These are phyloP conservation scores for Ganaspis sp. DNA, from an alignment of 1,140 invertebrate genomes.

Conservation along the genomic window DNA sequence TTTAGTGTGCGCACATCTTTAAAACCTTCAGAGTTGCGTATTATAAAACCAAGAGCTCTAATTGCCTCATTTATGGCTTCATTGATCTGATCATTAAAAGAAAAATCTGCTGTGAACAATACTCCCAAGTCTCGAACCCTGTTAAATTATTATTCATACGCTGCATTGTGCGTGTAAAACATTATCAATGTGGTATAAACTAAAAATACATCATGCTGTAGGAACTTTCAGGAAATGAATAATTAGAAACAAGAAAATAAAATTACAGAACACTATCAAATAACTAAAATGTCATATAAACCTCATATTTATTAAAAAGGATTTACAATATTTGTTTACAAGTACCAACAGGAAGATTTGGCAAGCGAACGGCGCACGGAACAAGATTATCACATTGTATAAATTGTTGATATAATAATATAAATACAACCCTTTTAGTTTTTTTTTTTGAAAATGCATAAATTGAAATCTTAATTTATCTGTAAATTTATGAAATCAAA, in stretches of 20 bases:
- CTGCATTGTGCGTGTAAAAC: too few species aligned
- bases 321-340: slow-evolving; percentile 76
- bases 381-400: slow-evolving; percentile 74
- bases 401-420: slow-evolving; percentile 59
- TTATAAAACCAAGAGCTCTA: too few species aligned
- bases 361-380: slow-evolving; percentile 71
- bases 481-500: slow-evolving; percentile 30
- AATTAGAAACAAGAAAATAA: neutral
- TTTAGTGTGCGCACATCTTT: too few species aligned
- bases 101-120: too few species aligned
- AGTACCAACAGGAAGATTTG: slow-evolving; percentile 76
- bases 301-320: slow-evolving; percentile 77
- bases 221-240: slow-evolving; percentile 34
- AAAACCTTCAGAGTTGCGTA: too few species aligned
- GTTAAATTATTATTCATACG: too few species aligned
- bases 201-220: too few species aligned
- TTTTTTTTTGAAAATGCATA: slow-evolving; percentile 36
- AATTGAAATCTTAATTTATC: neutral
- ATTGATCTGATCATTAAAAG: too few species aligned
- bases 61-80: too few species aligned
- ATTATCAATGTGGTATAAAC: too few species aligned
- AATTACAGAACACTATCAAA: slow-evolving; percentile 38
- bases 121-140: too few species aligned
- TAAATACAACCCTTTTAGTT: slow-evolving; percentile 46
- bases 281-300: slow-evolving; percentile 67